Base-by-base conservation (phyloP, 2,797 vertebrate species). In the Sebastes vulpes region DNA sequence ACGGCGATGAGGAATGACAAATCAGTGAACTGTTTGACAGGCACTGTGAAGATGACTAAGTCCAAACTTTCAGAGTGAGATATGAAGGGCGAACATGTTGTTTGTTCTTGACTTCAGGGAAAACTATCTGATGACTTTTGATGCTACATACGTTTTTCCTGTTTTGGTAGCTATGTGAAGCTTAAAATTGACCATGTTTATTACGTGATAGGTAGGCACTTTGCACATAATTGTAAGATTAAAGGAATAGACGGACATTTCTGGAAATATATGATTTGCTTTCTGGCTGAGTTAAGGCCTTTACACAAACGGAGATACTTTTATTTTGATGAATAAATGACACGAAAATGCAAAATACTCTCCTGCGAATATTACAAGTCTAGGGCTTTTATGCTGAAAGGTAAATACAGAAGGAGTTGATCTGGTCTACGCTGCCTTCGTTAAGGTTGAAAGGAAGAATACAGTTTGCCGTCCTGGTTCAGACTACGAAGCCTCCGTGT, bases 1-100 rank as follows among this genome's bases (percentile, higher is more conserved):
- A 77, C 23, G 35, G 61, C 60, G 84, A 92, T 84, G 79, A 88
- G 85, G 79, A 84, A 92, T 91, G 92, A 92, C 92, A 93, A 83
- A 82, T 85, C 90, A 93, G 91, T 75, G 79, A 91, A 89, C 86
- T 91, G 93, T 90, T 92, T 92, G 83, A 93, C 90, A 91, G 83
- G 91, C 88, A 35, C 88, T 88, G 90, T 85, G 91, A 94, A 88
- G 84, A 91, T 94, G 94, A 93, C 90, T 92, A 92, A 95, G 84
- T 86, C 82, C 79, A 85, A 92, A 92, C 91, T 94, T 91, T 94
- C 90, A 90, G 85, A 90, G 89, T 89, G 85, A 89, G 86, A 92
- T 76, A 87, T 77, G 89, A 85, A 82, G 75, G 64, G 75, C 74
- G 72, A 35, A 69, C 74, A 86, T 79, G 78, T 65, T 89, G 76